phyloP scores from a whole-genome alignment of 2,888 invertebrate genomes.

The Cristatella mucedo region DNA sequence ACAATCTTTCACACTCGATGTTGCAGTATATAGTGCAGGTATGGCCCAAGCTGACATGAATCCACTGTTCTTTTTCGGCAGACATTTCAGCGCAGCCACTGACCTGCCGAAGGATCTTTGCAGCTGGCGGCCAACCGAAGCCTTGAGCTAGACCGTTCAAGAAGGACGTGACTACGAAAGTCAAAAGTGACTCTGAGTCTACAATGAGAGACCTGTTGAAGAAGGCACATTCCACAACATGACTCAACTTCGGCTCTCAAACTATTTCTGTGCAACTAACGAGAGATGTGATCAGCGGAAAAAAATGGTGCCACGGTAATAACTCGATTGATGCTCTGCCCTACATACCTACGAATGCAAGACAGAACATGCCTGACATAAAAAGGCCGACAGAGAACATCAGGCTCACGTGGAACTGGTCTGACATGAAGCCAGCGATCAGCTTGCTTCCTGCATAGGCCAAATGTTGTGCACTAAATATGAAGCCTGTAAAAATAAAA shows the following conservation, averaged over 20 bases:
- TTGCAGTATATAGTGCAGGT: too few relatives aligned
- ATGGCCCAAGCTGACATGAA: too few relatives aligned
- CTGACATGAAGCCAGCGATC: background rate
- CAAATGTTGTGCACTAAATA: background rate
- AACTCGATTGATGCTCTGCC: background rate
- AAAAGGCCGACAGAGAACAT: background rate
- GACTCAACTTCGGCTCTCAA: too few relatives aligned
- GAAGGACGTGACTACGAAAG: background rate
- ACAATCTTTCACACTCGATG: too few relatives aligned
- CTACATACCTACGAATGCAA: slow-evolving; percentile 3
- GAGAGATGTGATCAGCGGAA: background rate
- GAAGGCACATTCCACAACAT: too few relatives aligned
- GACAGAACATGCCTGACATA: slow-evolving; percentile 1
- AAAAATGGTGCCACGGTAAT: background rate
- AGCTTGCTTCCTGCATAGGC: slow-evolving; percentile 1
- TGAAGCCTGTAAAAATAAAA: slow-evolving; percentile 1
- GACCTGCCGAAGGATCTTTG: slow-evolving; percentile 4
- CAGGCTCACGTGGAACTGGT: background rate
- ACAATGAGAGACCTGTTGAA: background rate
- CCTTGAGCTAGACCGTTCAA: slow-evolving; percentile 6
- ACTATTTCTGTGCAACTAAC: background rate
- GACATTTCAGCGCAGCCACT: too few relatives aligned
- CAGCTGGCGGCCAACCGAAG: background rate
- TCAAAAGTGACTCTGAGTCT: background rate
- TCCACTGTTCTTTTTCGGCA: too few relatives aligned